Percentiles rank a stretch among this genome's conserved stretches.
phyloP scores from a whole-genome alignment of 2,113 vertebrate genomes.

The Myiozetetes cayanensis region DNA sequence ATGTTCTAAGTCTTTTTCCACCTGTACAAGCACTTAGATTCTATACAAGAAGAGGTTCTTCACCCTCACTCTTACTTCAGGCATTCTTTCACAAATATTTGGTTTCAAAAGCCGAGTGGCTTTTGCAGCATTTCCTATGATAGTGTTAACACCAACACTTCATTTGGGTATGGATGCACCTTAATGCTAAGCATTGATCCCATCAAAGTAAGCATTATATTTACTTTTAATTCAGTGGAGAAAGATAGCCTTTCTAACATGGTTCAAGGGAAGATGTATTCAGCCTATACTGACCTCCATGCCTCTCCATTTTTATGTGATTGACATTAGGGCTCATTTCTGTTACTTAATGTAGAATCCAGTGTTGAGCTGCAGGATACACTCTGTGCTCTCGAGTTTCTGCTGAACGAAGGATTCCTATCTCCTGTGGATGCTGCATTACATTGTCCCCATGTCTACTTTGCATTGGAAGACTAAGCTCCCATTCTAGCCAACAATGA shows the following conservation, averaged over 20 bases:
- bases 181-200: not conserved
- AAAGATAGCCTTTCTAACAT: not conserved
- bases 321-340: not conserved
- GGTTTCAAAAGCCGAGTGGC: not conserved
- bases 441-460: not conserved
- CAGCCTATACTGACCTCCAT: not conserved
- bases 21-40: not conserved
- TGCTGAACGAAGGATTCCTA: rapidly evolving
- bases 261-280: not conserved
- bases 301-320: not conserved
- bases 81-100: not conserved
- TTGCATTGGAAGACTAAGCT: not conserved
- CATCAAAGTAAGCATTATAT: not conserved
- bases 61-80: not conserved
- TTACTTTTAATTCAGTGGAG: not conserved
- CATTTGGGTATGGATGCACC: not conserved
- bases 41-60: not conserved
- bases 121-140: not conserved
- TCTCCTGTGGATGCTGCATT: not conserved
- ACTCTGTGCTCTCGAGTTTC: not conserved
- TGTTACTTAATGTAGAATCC: not conserved
- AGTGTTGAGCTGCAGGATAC: not conserved
- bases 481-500: not conserved
- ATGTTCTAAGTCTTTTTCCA: not conserved
- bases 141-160: not conserved